Evolutionary conservation across 2,797 vertebrate species (phyloP).

Genomic region (Xerus rutilus): DNA sequence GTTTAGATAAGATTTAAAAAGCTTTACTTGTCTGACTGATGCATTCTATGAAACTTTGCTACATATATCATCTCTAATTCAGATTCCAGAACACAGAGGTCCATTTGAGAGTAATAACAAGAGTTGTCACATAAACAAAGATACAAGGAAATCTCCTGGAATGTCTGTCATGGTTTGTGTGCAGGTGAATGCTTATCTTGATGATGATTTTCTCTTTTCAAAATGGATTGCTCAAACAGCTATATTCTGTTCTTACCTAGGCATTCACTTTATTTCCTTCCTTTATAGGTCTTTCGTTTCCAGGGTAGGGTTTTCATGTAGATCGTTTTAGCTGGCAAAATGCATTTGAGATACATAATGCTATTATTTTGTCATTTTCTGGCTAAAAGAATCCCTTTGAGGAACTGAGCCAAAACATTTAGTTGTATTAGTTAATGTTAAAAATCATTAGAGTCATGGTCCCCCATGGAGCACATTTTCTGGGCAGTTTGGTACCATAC

Average conservation of each 20-base stretch:
- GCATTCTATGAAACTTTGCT: slow-evolving; percentile 56
- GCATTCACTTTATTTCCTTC: slow-evolving; percentile 23
- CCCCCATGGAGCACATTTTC: background rate
- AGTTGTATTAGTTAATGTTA: slow-evolving; percentile 41
- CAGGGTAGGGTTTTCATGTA: background rate
- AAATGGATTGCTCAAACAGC: slow-evolving; percentile 37
- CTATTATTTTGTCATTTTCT: slow-evolving; percentile 30
- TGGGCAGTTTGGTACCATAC: background rate
- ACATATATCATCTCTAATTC: slow-evolving; percentile 46
- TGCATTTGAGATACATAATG: slow-evolving; percentile 12
- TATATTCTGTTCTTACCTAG: background rate
- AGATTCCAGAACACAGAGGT: slow-evolving; percentile 49
- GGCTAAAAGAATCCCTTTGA: background rate
- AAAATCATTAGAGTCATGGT: background rate
- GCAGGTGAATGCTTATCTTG: slow-evolving; percentile 3
- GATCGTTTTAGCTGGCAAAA: slow-evolving; percentile 11
- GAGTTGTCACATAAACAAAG: slow-evolving; percentile 65
- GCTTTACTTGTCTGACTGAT: slow-evolving; percentile 47
- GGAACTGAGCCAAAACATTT: slow-evolving; percentile 13
- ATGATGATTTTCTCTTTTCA: slow-evolving; percentile 63
- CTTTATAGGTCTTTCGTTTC: slow-evolving; percentile 35
- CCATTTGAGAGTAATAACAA: slow-evolving; percentile 48
- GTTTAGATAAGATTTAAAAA: slow-evolving; percentile 69
- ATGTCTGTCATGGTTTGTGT: slow-evolving; percentile 30
- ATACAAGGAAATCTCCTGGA: slow-evolving; percentile 56